Percentiles rank a stretch among this genome's conserved stretches.
Evolutionary conservation across 2,888 invertebrate genomes (phyloP).

Genomic region (Chrysolina americana): DNA sequence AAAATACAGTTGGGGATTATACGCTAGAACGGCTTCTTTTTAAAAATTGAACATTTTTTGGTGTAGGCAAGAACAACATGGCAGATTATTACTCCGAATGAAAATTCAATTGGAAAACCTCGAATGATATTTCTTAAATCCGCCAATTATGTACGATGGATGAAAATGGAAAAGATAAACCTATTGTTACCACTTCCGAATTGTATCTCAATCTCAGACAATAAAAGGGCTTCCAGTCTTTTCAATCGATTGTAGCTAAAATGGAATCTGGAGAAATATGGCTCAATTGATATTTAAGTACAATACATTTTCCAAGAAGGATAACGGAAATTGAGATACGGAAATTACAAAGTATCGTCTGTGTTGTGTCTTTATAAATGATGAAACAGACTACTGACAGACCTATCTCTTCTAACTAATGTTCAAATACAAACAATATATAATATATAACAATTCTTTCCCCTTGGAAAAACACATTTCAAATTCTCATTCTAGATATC

Average conservation of each 20-base stretch:
- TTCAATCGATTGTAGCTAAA: background rate
- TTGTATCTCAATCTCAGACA: background rate
- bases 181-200: background rate
- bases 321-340: background rate
- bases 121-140: background rate
- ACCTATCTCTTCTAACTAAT: too few species aligned
- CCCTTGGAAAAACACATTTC: too few species aligned
- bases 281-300: background rate
- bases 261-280: background rate
- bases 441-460: too few species aligned
- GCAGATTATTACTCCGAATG: background rate
- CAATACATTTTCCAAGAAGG: background rate
- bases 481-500: too few species aligned
- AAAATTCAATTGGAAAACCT: slow-evolving; percentile 2
- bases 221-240: background rate
- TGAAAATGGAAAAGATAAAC: background rate
- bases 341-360: too few species aligned
- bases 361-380: too few species aligned
- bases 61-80: background rate
- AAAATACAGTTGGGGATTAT: background rate
- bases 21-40: background rate
- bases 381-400: too few species aligned
- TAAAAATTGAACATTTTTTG: background rate
- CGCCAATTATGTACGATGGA: background rate
- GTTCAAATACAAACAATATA: too few species aligned